phyloP scores from a whole-genome alignment of 2,113 vertebrate genomes.

The Castor canadensis region DNA sequence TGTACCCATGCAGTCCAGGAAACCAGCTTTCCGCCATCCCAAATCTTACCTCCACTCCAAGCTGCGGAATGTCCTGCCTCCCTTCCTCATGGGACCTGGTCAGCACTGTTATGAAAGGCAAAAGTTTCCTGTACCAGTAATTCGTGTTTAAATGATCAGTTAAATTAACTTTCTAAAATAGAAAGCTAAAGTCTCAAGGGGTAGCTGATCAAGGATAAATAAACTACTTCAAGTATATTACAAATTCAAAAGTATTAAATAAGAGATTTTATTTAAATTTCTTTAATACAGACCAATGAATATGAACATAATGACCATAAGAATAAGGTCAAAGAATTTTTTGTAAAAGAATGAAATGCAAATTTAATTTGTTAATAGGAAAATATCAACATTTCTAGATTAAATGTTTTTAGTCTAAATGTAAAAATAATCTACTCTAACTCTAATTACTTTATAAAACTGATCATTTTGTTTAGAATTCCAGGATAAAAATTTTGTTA shows the following conservation, averaged over 20 bases:
- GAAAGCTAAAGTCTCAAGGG: neutral
- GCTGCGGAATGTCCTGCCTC: neutral
- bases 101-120: neutral
- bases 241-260: slow-evolving; percentile 45
- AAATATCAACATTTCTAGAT: neutral
- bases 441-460: neutral
- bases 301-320: too few relatives aligned
- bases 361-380: slow-evolving; percentile 28
- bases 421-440: slow-evolving; percentile 1
- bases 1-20: neutral
- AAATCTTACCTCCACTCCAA: neutral
- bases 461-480: neutral
- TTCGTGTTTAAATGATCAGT: neutral
- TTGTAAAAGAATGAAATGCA: neutral
- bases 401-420: neutral
- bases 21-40: neutral
- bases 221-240: slow-evolving; percentile 16
- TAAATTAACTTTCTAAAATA: slow-evolving; percentile 12
- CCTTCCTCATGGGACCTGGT: neutral
- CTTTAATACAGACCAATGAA: neutral
- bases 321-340: neutral
- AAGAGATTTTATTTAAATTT: slow-evolving; percentile 44
- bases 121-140: neutral
- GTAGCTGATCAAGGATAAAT: slow-evolving; percentile 3
- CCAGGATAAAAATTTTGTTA: neutral